phyloP scores from a whole-genome alignment of 2,797 vertebrate genomes.

The Gambelia wislizenii region DNA sequence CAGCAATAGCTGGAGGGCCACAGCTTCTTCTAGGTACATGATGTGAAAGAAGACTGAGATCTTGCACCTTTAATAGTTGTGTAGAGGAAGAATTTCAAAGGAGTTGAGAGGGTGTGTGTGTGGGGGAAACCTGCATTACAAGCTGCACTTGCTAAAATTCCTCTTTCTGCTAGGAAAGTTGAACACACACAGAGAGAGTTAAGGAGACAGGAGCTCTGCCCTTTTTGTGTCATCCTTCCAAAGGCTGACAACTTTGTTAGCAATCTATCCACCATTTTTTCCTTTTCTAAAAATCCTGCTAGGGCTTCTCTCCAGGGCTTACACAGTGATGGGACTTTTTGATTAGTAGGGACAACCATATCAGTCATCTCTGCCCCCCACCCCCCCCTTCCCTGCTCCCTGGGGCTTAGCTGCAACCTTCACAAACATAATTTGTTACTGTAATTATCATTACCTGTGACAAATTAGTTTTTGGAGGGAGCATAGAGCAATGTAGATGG shows the following conservation, averaged over 20 bases:
- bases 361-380: no score
- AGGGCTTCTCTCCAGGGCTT: neutral
- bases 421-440: no score
- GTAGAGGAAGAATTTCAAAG: no score
- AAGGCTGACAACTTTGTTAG: neutral
- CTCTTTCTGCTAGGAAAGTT: neutral
- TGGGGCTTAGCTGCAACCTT: no score
- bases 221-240: neutral
- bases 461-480: no score
- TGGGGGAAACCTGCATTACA: neutral
- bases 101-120: neutral
- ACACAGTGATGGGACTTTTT: no score
- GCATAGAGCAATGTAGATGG: no score
- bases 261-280: neutral
- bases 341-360: no score
- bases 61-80: neutral
- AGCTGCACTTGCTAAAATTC: neutral
- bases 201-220: neutral
- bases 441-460: no score
- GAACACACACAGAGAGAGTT: neutral
- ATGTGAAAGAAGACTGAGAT: neutral
- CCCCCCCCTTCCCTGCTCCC: no score
- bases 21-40: no score
- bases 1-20: no score
- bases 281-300: neutral